These are phyloP conservation scores for Phaethornis superciliosus DNA, from an alignment of 2,113 vertebrate genomes.

Conservation along the genomic window DNA sequence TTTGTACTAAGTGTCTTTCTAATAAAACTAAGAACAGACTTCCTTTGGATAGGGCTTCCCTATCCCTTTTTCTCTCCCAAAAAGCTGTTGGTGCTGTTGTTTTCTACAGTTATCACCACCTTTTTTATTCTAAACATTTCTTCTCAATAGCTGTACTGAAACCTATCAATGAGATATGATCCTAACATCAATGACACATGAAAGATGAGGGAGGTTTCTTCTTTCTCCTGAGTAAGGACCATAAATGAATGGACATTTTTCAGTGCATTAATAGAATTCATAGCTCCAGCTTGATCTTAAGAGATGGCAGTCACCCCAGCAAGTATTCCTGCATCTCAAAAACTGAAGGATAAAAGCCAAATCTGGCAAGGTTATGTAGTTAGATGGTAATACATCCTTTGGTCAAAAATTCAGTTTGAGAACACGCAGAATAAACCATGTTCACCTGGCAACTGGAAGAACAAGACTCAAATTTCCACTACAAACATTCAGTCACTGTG, in stretches of 20 bases:
- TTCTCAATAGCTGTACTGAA: neutral
- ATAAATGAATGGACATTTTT: neutral
- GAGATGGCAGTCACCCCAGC: neutral
- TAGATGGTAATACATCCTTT: neutral
- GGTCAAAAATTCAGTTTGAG: neutral
- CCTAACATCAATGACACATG: neutral
- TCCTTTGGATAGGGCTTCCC: neutral
- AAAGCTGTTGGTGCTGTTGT: neutral
- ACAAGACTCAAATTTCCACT: neutral
- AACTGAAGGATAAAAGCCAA: neutral
- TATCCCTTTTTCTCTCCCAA: neutral
- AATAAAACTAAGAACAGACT: neutral
- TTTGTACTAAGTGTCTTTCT: neutral
- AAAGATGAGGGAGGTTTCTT: neutral
- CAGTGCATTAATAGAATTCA: neutral
- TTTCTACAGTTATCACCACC: neutral
- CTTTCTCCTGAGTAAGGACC: neutral
- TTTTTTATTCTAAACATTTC: neutral
- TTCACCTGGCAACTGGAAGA: neutral
- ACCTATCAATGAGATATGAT: neutral
- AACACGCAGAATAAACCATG: neutral
- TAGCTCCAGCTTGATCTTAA: neutral
- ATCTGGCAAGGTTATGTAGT: neutral
- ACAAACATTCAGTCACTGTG: neutral
- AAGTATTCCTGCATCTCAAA: neutral